Percentiles rank a stretch among this genome's conserved stretches.
Conservation (phyloP, 2,888 invertebrate species). For the Meiosimyza decipiens region DNA sequence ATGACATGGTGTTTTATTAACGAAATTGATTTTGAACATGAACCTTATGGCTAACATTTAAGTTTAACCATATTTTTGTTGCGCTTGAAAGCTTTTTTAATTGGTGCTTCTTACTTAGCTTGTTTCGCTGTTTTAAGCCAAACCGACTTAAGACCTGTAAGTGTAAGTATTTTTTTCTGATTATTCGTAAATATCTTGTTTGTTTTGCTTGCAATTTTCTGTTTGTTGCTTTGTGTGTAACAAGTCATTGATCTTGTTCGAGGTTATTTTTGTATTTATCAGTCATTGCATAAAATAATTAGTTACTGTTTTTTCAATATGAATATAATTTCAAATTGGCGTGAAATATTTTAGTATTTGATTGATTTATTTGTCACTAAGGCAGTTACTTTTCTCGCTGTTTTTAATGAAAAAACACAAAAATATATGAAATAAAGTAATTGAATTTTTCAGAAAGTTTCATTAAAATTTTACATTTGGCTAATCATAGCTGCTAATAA, state of each 20-base stretch:
- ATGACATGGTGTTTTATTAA: too few relatives aligned
- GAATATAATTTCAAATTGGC: background rate
- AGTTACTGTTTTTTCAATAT: background rate
- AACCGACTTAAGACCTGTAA: too few relatives aligned
- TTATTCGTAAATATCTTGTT: background rate
- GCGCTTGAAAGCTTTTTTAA: conserved; percentile 6
- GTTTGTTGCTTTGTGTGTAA: background rate
- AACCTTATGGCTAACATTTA: too few relatives aligned
- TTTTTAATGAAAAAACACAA: too few relatives aligned
- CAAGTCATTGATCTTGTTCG: conserved; percentile 10
- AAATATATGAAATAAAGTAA: too few relatives aligned
- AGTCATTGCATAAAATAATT: background rate
- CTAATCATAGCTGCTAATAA: too few relatives aligned
- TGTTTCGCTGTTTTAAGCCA: background rate
- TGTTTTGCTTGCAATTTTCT: background rate
- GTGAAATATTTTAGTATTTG: background rate
- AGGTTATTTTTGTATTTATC: background rate
- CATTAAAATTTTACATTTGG: too few relatives aligned
- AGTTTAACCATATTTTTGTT: background rate
- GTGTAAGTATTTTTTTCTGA: background rate
- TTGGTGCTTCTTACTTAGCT: background rate
- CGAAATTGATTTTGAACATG: too few relatives aligned
- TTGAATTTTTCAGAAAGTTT: too few relatives aligned
- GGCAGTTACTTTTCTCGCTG: too few relatives aligned
- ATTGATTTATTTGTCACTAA: background rate